Conservation (phyloP, 2,113 vertebrate genomes). For the Picathartes gymnocephalus region DNA sequence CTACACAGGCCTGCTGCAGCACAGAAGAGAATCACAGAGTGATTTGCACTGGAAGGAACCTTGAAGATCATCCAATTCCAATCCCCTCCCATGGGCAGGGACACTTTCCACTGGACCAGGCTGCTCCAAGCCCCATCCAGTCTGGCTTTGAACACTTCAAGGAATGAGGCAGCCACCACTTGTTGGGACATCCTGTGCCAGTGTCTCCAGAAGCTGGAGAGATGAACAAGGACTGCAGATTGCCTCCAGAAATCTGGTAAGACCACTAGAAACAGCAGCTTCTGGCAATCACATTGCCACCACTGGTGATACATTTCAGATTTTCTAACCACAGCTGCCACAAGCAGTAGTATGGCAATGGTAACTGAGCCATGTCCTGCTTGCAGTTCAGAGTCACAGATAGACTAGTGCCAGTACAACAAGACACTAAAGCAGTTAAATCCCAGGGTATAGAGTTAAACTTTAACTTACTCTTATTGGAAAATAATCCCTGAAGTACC, state of each 20-base stretch:
- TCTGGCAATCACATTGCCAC: not conserved
- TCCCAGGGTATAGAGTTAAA: not conserved
- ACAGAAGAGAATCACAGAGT: not conserved
- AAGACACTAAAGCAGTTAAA: not conserved
- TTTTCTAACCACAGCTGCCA: not conserved
- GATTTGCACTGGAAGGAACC: not conserved
- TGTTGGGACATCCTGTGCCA: not conserved
- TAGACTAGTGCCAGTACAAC: not conserved
- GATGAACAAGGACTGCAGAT: not conserved
- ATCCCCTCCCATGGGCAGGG: not conserved
- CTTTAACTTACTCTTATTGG: slow-evolving; percentile 84
- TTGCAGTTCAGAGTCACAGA: not conserved
- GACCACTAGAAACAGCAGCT: not conserved
- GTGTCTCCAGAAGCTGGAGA: not conserved
- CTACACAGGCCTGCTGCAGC: not conserved
- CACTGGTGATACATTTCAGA: not conserved
- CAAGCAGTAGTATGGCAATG: not conserved
- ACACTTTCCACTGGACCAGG: not conserved
- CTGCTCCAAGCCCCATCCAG: not conserved
- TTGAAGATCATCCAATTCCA: not conserved
- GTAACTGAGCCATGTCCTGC: not conserved
- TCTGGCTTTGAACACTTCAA: not conserved
- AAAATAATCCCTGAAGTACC: slow-evolving; percentile 95
- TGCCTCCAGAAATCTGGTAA: not conserved
- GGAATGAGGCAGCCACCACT: not conserved